These are phyloP conservation scores for Araneus ventricosus DNA, from an alignment of 1,140 invertebrate species.

Conservation along the genomic window DNA sequence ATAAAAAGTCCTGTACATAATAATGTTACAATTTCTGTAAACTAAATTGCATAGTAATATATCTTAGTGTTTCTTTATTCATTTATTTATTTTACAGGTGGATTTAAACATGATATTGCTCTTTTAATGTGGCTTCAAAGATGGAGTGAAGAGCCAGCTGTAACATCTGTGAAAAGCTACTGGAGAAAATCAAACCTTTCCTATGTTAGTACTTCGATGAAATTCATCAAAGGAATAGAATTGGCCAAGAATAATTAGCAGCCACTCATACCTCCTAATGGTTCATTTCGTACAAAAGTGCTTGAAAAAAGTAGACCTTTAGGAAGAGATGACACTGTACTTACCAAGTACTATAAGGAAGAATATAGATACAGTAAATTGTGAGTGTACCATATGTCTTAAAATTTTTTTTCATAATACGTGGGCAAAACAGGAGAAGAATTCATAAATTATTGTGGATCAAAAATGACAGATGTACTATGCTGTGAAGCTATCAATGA, in stretches of 20 bases:
- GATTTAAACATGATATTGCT: not conserved
- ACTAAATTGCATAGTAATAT: not conserved
- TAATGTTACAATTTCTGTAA: not conserved
- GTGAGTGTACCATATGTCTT: not conserved
- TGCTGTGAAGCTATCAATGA: not conserved
- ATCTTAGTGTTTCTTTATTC: not conserved
- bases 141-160: constrained; percentile 33
- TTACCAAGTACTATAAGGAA: no score
- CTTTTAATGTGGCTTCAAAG: constrained; percentile 30
- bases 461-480: not conserved
- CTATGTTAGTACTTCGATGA: not conserved
- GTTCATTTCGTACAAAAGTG: constrained; percentile 6
- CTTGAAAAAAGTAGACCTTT: not conserved
- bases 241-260: not conserved
- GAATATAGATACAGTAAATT: not conserved
- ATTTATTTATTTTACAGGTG: no score
- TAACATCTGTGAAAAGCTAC: not conserved
- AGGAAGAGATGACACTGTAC: no score
- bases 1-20: no score
- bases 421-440: not conserved
- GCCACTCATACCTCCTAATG: not conserved
- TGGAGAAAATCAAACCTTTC: constrained; percentile 29
- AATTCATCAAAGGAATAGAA: constrained; percentile 23
- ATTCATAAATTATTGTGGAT: not conserved
- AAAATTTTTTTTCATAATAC: not conserved